These are phyloP conservation scores for Battus philenor DNA, from an alignment of 1,140 invertebrate species.

Conservation along the genomic window DNA sequence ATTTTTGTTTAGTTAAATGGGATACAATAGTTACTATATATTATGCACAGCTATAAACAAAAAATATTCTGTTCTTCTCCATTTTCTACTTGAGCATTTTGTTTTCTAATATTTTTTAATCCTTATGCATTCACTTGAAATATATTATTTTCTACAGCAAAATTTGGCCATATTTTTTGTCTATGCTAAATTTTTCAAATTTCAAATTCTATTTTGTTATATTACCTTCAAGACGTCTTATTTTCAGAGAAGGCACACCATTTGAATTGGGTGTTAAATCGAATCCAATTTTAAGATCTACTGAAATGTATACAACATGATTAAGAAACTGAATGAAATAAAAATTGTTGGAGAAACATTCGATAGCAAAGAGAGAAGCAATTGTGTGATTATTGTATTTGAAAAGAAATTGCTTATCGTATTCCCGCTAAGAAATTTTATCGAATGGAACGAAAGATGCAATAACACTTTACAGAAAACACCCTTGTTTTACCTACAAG, in stretches of 20 bases:
- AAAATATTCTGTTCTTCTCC: no score
- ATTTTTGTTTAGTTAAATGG: no score
- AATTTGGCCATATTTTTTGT: no score
- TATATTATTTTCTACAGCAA: no score
- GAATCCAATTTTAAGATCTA: constrained; percentile 45
- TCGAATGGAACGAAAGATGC: constrained; percentile 13
- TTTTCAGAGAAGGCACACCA: constrained; percentile 31
- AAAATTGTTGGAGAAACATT: neutral
- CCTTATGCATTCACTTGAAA: no score
- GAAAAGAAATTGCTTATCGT: constrained; percentile 7
- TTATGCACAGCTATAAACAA: no score
- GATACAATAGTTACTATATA: no score
- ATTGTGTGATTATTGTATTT: constrained; percentile 7
- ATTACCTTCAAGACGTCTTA: constrained; percentile 43
- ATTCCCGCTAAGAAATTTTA: constrained; percentile 14
- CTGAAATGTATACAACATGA: constrained; percentile 25
- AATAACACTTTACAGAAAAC: constrained; percentile 19
- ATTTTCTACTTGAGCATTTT: no score
- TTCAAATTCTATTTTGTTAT: neutral
- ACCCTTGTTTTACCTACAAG: constrained; percentile 25
- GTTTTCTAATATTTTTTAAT: no score
- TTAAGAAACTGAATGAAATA: neutral
- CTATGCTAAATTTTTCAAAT: neutral
- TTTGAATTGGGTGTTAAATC: constrained; percentile 39
- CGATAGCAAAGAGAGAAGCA: constrained; percentile 4